Evolutionary conservation across 1,140 invertebrate species (phyloP).

Genomic region (Drosophila ercepeae): DNA sequence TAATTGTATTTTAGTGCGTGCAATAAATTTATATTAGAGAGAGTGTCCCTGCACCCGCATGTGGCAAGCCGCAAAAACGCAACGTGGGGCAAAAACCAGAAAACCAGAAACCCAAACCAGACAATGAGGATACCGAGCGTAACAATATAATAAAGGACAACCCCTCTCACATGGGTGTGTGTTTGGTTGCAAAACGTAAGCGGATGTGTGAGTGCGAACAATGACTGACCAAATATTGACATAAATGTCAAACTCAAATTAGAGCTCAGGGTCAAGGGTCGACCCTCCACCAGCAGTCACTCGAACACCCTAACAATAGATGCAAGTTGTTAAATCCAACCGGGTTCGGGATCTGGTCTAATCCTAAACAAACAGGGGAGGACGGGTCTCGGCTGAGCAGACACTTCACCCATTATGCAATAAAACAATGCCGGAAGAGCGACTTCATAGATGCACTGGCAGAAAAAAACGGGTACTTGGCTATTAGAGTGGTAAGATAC

Average conservation of each 20-base stretch:
- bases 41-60: constrained; percentile 53
- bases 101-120: constrained; percentile 18
- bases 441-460: neutral
- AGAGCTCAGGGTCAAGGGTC: constrained; percentile 83
- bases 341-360: constrained; percentile 36
- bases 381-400: constrained; percentile 44
- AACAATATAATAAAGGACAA: constrained; percentile 73
- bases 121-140: constrained; percentile 72
- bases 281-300: constrained; percentile 26
- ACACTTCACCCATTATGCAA: constrained; percentile 77
- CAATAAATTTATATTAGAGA: constrained; percentile 81
- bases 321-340: constrained; percentile 57
- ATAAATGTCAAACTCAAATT: constrained; percentile 83
- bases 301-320: constrained; percentile 45
- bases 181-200: constrained; percentile 5
- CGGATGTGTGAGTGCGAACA: constrained; percentile 61
- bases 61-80: constrained; percentile 34
- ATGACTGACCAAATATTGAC: constrained; percentile 83
- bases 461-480: neutral
- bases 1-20: constrained; percentile 81
- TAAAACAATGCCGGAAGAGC: constrained; percentile 57
- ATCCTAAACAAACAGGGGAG: constrained; percentile 72
- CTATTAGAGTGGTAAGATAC: no score
- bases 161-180: constrained; percentile 3
- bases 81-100: constrained; percentile 11